Evolutionary conservation across 2,797 vertebrate species (phyloP).

Genomic region (Liasis olivaceus): DNA sequence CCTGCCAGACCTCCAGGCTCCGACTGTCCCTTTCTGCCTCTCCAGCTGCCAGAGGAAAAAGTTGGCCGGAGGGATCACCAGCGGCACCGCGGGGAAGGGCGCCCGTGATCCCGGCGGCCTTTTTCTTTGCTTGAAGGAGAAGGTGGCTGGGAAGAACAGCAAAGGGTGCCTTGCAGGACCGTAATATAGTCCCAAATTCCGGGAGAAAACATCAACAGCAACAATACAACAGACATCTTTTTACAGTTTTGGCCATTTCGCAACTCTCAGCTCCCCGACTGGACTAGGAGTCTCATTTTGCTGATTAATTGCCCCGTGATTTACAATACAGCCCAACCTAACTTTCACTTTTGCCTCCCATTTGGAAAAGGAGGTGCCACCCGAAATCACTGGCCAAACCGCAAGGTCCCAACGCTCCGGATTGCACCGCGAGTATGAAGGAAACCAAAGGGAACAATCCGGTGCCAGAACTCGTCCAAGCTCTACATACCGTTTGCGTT

Average conservation of each 20-base stretch:
- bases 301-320: neutral
- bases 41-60: neutral
- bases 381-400: neutral
- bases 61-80: neutral
- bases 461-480: neutral
- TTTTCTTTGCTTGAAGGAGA: neutral
- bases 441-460: neutral
- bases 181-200: neutral
- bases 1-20: neutral
- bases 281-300: neutral
- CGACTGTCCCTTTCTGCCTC: neutral
- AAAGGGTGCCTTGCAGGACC: neutral
- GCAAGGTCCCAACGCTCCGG: neutral
- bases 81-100: neutral
- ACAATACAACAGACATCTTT: neutral
- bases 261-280: neutral
- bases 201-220: neutral
- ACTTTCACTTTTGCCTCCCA: neutral
- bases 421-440: neutral
- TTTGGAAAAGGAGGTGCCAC: neutral
- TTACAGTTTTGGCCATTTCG: neutral
- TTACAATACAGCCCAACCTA: neutral
- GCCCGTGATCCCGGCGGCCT: neutral
- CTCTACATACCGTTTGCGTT: neutral
- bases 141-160: neutral